Base-by-base conservation (phyloP, 2,888 invertebrate species). In the Melipona beecheii region DNA sequence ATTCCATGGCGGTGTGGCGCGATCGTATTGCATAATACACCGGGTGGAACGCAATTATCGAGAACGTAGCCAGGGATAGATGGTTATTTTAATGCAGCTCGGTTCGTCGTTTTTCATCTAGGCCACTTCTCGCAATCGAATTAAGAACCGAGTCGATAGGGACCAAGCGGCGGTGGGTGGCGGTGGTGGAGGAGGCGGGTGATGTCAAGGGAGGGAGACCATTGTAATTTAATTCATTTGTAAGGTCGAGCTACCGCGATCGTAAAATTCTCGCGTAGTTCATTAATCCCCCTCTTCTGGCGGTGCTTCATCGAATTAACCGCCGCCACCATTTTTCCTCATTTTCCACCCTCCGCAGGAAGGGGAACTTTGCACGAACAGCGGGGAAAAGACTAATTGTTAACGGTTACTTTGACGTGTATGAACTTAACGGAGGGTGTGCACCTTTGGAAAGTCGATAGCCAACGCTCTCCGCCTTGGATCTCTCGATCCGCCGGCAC, bases 191-290 rank as follows among this genome's bases (percentile, higher is more conserved):
- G 82, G 5, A 15, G 24, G 2, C 19, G 27, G 60, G 19, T 27
- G 24, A 60, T 15, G 73, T 80, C 80, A 82, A 84, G 21, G 24
- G 43, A 21, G 70, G 85, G 75, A 78, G 80, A 84, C 83, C 83
- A 87, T 86, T 88, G 86, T 85, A 89, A 91, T 89, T 91, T 91
- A 87, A 84, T 90, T 91, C 87, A 79, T 52, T 78, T 84, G 78
- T 75, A 83, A 83, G 86, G 80, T 84, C 82, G 75, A 54, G 64
- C 66, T 66, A 65, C 71, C 76, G 65, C 58, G 83, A 83, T 88
- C 88, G 74, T 89, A 89, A 89, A 89, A 87, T 80, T 89, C 81
- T 75, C 66, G 60, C 64, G 75, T 75, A 74, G 81, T 75, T 82
- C 87, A 84, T 87, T 89, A 89, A 89, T 87, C 85, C 79, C 52